Evolutionary conservation across 1,140 invertebrate genomes (phyloP).

Genomic region (Hestina assimilis): DNA sequence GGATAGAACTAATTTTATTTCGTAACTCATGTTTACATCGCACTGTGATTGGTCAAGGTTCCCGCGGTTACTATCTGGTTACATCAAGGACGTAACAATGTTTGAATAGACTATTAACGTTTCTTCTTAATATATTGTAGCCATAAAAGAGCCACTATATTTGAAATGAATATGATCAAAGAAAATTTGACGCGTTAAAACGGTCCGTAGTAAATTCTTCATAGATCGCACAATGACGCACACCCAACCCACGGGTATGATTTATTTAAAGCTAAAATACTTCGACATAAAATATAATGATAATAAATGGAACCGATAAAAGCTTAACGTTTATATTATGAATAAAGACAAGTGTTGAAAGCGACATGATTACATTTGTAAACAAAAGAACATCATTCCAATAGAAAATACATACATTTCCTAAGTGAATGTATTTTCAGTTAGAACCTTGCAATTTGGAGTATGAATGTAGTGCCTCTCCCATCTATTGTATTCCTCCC

Average conservation of each 20-base stretch:
- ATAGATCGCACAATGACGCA: constrained; percentile 23
- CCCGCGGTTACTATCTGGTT: constrained; percentile 12
- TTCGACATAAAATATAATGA: constrained; percentile 2
- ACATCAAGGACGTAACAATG: constrained; percentile 6
- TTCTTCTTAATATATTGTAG: not conserved
- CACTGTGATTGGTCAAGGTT: constrained; percentile 64
- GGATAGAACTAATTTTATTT: constrained; percentile 66
- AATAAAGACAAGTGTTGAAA: not conserved
- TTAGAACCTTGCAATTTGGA: too few species aligned
- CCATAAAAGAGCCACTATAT: not conserved
- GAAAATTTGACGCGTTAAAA: constrained; percentile 12
- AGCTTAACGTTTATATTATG: not conserved
- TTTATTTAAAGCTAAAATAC: constrained; percentile 14
- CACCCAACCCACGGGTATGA: constrained; percentile 13
- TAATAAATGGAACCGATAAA: not conserved
- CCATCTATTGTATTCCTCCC: too few species aligned
- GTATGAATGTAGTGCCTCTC: too few species aligned
- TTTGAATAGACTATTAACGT: too few species aligned
- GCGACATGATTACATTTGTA: not conserved
- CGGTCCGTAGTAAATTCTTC: constrained; percentile 4
- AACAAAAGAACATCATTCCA: too few species aligned
- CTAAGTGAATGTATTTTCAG: too few species aligned
- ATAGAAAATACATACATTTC: too few species aligned
- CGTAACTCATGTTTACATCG: constrained; percentile 66
- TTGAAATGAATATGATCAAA: constrained; percentile 15